phyloP scores from a whole-genome alignment of 2,113 vertebrate species.

The Anguilla rostrata region DNA sequence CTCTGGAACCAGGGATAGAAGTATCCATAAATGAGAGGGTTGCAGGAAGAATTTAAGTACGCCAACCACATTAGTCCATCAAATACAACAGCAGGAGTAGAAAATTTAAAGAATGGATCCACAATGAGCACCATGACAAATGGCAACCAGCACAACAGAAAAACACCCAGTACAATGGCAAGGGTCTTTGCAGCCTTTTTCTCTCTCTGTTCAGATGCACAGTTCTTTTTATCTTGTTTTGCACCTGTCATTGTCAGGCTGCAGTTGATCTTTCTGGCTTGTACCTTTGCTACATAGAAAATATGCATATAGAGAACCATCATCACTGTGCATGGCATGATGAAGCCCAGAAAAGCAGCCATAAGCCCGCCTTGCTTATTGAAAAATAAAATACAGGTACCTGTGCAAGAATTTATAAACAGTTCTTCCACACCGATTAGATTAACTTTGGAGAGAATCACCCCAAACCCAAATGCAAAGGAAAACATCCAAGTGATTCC shows the following conservation, averaged over 20 bases:
- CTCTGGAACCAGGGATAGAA: not conserved
- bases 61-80: slow-evolving; percentile 11
- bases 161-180: not conserved
- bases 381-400: slow-evolving; percentile 7
- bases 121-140: not conserved
- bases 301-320: slow-evolving; percentile 11
- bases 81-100: not conserved
- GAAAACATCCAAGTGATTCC: slow-evolving; percentile 42
- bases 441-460: slow-evolving; percentile 19
- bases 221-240: not conserved
- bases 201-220: slow-evolving; percentile 52
- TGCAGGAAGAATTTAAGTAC: slow-evolving; percentile 20
- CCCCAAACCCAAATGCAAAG: slow-evolving; percentile 31
- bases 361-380: not conserved
- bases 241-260: slow-evolving; percentile 28
- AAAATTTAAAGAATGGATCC: not conserved
- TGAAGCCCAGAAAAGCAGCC: not conserved
- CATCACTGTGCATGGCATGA: slow-evolving; percentile 7
- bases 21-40: slow-evolving; percentile 1
- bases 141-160: not conserved
- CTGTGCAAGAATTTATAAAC: slow-evolving; percentile 1
- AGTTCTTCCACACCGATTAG: not conserved
- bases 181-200: slow-evolving; percentile 60
- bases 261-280: slow-evolving; percentile 61
- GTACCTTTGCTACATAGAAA: not conserved